A percentile compares a stretch with the other conserved stretches of the same genome.
phyloP scores from a whole-genome alignment of 2,797 vertebrate genomes.

The Furcifer pardalis region DNA sequence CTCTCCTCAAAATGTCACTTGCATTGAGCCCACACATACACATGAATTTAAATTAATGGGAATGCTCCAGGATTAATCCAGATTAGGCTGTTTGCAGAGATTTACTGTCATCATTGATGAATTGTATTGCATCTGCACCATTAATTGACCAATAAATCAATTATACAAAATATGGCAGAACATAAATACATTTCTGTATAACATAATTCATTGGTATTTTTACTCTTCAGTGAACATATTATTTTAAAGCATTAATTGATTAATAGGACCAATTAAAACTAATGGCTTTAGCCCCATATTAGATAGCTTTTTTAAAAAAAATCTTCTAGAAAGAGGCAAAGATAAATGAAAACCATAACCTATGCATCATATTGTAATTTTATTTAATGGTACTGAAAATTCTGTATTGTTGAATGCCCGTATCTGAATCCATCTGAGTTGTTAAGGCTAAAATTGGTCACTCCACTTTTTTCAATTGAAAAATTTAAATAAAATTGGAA shows the following conservation, averaged over 20 bases:
- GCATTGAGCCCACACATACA: not conserved
- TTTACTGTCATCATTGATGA: conserved; percentile 1
- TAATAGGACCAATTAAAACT: conserved; percentile 28
- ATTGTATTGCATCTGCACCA: conserved; percentile 22
- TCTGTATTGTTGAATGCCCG: not conserved
- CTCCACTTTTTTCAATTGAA: not conserved
- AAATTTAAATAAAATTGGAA: conserved; percentile 18
- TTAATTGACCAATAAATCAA: conserved; percentile 33
- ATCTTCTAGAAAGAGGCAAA: conserved; percentile 17
- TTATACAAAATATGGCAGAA: conserved; percentile 18
- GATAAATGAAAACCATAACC: conserved; percentile 29
- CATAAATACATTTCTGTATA: conserved; percentile 21
- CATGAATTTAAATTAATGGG: conserved; percentile 8
- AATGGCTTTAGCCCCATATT: conserved; percentile 10
- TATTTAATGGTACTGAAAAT: conserved; percentile 26
- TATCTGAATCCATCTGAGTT: not conserved
- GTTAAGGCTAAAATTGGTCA: not conserved
- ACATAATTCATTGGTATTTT: conserved; percentile 35
- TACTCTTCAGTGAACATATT: conserved; percentile 16
- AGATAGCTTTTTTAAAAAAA: conserved; percentile 8
- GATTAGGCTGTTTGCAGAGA: not conserved
- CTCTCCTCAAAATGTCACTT: not conserved
- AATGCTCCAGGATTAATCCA: conserved; percentile 17
- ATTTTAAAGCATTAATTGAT: conserved; percentile 30
- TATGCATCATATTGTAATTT: conserved; percentile 17